Evolutionary conservation across 2,888 invertebrate species (phyloP), one percentile per base, ranked within the genome.

Genomic region (Muscina levida): DNA sequence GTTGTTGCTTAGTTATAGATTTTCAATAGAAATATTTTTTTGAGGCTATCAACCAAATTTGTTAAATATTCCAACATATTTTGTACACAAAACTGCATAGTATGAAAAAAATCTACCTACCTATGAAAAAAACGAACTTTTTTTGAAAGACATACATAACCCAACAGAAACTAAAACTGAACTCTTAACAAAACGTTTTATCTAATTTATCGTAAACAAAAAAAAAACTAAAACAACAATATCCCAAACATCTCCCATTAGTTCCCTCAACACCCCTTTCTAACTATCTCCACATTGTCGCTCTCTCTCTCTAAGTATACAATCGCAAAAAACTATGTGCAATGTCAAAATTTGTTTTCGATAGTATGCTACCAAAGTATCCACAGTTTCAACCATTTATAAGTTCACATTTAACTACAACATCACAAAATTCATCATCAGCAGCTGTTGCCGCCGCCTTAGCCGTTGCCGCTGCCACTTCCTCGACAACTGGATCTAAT

Each of bases 331-430:
- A 88, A 86, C 85, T 89, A 90, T 90, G 93, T 93, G 95, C 94
- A 94, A 97, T 97, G 97, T 97, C 97, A 94, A 97, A 97, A 95
- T 97, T 97, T 94, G 96, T 96, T 94, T 96, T 97, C 93, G 97
- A 97, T 96, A 97, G 96, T 93, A 97, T 97, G 96, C 95, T 97
- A 93, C 97, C 97, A 89, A 97, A 97, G 94, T 97, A 97, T 93
- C 96, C 93, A 91, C 91, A 94, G 91, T 94, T 94, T 91, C 94
- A 94, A 91, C 91, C 91, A 89, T 91, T 91, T 89, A 90, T 91
- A 85, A 91, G 90, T 89, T 91, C 91, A 87, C 91, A 91, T 88
- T 88, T 91, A 88, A 89, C 88, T 85, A 86, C 90, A 89, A 88
- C 90, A 85, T 85, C 91, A 92, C 93, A 91, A 92, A 92, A 86